phyloP scores from a whole-genome alignment of 2,797 vertebrate species.

The Gobionotothen gibberifrons region DNA sequence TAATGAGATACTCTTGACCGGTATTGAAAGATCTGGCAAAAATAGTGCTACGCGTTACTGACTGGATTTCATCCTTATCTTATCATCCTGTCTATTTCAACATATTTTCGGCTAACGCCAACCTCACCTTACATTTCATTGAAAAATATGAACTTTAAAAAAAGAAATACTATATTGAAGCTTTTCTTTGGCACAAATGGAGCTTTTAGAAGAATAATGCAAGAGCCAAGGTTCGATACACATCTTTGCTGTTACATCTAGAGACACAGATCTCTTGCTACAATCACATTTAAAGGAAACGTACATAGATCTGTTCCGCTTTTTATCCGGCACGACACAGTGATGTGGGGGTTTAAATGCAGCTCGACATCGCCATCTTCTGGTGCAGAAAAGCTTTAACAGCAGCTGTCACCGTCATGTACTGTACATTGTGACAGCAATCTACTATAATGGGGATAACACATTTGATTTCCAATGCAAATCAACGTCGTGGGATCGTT shows the following conservation, averaged over 20 bases:
- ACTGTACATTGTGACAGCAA: not conserved
- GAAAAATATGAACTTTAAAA: not conserved
- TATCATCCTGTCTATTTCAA: not conserved
- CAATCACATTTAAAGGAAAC: not conserved
- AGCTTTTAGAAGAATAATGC: not conserved
- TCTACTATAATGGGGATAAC: not conserved
- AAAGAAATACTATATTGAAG: not conserved
- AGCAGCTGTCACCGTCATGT: not conserved
- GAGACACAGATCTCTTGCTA: not conserved
- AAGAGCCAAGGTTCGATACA: not conserved
- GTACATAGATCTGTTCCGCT: not conserved
- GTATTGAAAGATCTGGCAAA: too few species aligned
- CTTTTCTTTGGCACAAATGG: not conserved
- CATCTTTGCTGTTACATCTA: not conserved
- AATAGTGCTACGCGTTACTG: not conserved
- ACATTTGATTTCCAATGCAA: not conserved
- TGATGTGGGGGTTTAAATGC: not conserved
- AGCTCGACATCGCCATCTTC: slow-evolving; percentile 49
- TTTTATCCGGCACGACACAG: not conserved
- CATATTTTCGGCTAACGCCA: not conserved
- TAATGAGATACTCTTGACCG: not conserved
- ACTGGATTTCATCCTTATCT: not conserved
- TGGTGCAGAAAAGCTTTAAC: slow-evolving; percentile 1
- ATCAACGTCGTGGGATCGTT: not conserved
- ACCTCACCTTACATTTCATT: not conserved